Conservation (phyloP, 2,797 vertebrate genomes). For the Zenarchopterus dispar region DNA sequence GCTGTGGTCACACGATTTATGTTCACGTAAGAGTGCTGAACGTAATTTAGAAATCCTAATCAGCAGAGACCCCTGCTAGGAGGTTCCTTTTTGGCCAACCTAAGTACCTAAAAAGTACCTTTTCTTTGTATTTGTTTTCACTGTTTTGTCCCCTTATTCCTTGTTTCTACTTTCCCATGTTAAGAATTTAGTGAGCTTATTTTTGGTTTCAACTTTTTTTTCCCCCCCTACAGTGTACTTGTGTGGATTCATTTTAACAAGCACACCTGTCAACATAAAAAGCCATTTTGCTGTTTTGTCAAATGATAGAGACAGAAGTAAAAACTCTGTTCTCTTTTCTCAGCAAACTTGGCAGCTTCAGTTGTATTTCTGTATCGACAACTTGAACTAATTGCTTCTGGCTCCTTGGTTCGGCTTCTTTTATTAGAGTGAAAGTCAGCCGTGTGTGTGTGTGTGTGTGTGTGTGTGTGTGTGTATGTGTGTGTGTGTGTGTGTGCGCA, state of each 20-base stretch:
- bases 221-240: not conserved
- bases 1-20: no score
- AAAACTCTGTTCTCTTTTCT: constrained; percentile 23
- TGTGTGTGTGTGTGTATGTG: not conserved
- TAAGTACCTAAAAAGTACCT: no score
- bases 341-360: constrained; percentile 29
- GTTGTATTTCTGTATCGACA: constrained; percentile 49
- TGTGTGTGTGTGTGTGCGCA: not conserved
- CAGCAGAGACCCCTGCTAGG: no score
- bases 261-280: not conserved
- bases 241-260: not conserved
- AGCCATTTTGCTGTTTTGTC: constrained; percentile 21
- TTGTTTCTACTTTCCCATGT: constrained; percentile 11
- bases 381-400: constrained; percentile 57
- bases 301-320: constrained; percentile 34
- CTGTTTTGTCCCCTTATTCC: not conserved
- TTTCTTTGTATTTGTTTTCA: not conserved
- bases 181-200: constrained; percentile 23
- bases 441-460: not conserved
- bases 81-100: no score
- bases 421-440: constrained; percentile 24
- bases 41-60: no score
- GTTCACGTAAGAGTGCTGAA: no score
- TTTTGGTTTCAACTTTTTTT: constrained; percentile 16
- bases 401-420: constrained; percentile 37